These are phyloP conservation scores for Lysandra bellargus DNA, from an alignment of 2,888 invertebrate genomes.

Conservation along the genomic window DNA sequence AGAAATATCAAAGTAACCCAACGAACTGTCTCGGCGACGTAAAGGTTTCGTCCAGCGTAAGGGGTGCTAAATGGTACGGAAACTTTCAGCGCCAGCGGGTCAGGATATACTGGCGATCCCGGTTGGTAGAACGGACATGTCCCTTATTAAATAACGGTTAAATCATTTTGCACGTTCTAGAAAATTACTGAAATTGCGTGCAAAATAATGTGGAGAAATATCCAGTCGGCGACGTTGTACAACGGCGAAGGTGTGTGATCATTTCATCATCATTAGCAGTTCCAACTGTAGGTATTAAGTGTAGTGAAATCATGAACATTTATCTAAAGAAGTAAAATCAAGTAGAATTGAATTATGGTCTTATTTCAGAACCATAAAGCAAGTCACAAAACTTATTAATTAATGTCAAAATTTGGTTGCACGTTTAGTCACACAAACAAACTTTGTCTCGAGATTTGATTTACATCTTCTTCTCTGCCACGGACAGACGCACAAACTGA, in stretches of 20 bases:
- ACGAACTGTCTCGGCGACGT: neutral
- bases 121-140: slow-evolving; percentile 7
- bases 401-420: neutral
- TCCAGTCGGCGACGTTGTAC: neutral
- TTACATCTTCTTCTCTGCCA: too few relatives aligned
- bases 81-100: neutral
- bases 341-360: too few relatives aligned
- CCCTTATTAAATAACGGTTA: slow-evolving; percentile 14
- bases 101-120: neutral
- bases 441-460: too few relatives aligned
- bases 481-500: too few relatives aligned
- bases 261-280: neutral
- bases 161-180: slow-evolving; percentile 31
- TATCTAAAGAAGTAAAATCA: too few relatives aligned
- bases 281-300: neutral
- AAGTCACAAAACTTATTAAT: neutral
- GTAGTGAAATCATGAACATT: too few relatives aligned
- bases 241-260: neutral
- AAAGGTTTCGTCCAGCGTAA: neutral
- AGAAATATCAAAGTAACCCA: slow-evolving; percentile 2
- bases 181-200: slow-evolving; percentile 27
- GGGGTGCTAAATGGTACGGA: neutral
- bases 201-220: slow-evolving; percentile 19
- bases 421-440: too few relatives aligned
- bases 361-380: neutral